phyloP scores from a whole-genome alignment of 2,113 vertebrate species.

The Pica pica region DNA sequence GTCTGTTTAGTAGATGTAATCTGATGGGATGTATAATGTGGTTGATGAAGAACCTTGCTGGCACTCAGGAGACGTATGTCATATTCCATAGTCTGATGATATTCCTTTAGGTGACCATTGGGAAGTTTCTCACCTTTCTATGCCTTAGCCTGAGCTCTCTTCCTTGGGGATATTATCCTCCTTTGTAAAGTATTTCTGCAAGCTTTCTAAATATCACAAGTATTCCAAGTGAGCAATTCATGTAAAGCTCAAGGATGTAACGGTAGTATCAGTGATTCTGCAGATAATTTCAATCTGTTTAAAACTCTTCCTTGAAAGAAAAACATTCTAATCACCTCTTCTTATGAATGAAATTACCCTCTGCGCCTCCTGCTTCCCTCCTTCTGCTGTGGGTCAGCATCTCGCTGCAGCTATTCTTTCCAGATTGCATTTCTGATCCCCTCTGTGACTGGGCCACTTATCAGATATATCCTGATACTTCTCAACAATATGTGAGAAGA shows the following conservation, averaged over 20 bases:
- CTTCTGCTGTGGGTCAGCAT: neutral
- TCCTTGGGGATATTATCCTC: neutral
- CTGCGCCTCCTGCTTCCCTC: neutral
- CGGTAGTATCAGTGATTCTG: neutral
- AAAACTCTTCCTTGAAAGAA: neutral
- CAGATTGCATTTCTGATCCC: neutral
- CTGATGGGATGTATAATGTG: neutral
- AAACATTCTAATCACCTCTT: neutral
- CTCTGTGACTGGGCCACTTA: neutral
- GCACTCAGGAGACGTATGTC: neutral
- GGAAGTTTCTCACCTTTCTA: neutral
- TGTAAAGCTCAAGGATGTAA: neutral
- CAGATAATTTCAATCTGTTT: neutral
- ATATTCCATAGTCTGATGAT: neutral
- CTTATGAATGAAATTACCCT: neutral
- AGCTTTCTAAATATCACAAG: neutral
- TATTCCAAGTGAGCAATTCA: neutral
- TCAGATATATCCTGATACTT: neutral
- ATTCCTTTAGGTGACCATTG: neutral
- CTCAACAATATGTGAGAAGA: neutral
- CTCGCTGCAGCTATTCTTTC: neutral
- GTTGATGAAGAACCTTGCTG: neutral
- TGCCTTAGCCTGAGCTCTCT: neutral
- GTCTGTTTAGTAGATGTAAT: neutral
- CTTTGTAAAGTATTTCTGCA: neutral